A percentile compares a stretch with the other conserved stretches of the same genome.
Evolutionary conservation across 2,113 vertebrate genomes (phyloP).

Genomic region (Regulus satrapa): DNA sequence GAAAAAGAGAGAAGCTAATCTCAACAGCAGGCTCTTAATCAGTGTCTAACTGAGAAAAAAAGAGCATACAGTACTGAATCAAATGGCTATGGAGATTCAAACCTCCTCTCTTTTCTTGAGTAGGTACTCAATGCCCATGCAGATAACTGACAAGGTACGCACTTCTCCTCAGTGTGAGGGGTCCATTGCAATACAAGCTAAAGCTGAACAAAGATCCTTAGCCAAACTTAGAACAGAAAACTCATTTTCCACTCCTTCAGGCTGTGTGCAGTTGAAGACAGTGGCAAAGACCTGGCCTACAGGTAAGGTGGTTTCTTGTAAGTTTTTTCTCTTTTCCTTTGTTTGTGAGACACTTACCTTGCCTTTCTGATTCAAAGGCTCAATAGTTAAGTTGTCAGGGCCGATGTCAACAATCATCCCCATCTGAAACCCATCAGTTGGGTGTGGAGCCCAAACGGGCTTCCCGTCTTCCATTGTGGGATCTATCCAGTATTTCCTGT

Average conservation of each 20-base stretch:
- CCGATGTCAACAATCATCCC: slow-evolving; percentile 96
- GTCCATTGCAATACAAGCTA: neutral
- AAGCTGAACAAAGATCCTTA: neutral
- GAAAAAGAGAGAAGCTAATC: neutral
- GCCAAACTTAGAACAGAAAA: neutral
- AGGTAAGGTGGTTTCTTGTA: neutral
- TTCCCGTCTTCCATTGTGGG: slow-evolving; percentile 92
- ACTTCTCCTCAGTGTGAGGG: neutral
- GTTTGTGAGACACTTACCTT: slow-evolving; percentile 79
- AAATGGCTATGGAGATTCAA: neutral
- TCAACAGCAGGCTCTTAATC: neutral
- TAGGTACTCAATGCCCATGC: fast-evolving
- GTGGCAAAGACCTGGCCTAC: neutral
- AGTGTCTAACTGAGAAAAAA: neutral
- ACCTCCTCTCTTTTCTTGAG: neutral
- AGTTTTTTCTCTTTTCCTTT: neutral
- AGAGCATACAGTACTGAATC: neutral
- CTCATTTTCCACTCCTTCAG: neutral
- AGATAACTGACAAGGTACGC: neutral
- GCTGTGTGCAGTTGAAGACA: neutral
- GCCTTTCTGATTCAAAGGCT: slow-evolving; percentile 85
- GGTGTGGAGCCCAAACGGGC: slow-evolving; percentile 96
- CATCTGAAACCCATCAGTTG: slow-evolving; percentile 94
- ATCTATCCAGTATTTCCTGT: slow-evolving; percentile 55
- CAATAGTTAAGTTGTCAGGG: slow-evolving; percentile 88